Conservation (phyloP, 1,140 invertebrate species). For the Papilio helenus region DNA sequence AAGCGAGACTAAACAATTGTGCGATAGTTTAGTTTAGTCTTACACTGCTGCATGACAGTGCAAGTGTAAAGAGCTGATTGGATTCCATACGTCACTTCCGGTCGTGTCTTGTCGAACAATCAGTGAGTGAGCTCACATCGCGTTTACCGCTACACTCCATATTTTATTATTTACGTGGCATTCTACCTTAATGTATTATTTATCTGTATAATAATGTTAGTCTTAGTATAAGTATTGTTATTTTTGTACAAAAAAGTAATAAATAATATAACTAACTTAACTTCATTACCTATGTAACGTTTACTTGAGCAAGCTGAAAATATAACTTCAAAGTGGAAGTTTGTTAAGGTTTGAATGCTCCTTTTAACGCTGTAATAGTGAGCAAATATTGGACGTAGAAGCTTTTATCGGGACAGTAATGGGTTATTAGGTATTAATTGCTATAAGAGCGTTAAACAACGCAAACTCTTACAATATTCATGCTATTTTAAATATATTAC, state of each 20-base stretch:
- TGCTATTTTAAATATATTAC: background rate
- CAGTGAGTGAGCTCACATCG: too few relatives aligned
- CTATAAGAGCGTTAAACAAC: background rate
- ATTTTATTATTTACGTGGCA: too few relatives aligned
- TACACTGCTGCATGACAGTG: too few relatives aligned
- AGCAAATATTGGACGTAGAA: constrained; percentile 20
- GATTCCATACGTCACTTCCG: too few relatives aligned
- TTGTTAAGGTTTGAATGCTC: background rate
- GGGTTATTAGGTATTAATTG: constrained; percentile 34
- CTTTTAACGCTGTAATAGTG: constrained; percentile 11
- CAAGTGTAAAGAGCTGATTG: too few relatives aligned
- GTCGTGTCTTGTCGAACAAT: too few relatives aligned
- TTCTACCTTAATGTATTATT: background rate
- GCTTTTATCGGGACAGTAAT: constrained; percentile 30
- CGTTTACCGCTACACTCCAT: too few relatives aligned
- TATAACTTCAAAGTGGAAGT: background rate
- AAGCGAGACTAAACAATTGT: too few relatives aligned
- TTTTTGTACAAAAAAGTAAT: too few relatives aligned
- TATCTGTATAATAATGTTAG: background rate
- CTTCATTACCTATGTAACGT: background rate
- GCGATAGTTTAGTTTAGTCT: too few relatives aligned
- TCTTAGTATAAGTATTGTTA: too few relatives aligned
- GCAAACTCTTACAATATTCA: constrained; percentile 1
- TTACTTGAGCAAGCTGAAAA: background rate
- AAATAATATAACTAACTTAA: background rate